Evolutionary conservation across 2,888 invertebrate genomes (phyloP), one percentile per base, ranked within the genome.

Genomic region (Beris morrisii): DNA sequence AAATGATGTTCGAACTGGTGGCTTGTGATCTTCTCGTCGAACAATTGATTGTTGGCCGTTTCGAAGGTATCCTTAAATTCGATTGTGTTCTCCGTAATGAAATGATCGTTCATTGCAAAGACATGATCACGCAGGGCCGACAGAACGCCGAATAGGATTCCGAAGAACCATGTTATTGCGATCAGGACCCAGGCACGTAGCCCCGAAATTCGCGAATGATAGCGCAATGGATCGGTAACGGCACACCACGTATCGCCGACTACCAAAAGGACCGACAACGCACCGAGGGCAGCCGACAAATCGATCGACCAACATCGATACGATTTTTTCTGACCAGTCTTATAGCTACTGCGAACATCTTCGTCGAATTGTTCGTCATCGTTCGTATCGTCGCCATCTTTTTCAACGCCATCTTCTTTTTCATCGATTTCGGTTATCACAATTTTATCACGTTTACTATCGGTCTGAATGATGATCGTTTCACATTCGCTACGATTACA

Each of bases 161-260:
- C 78, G 64, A 80, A 71, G 4, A 74, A 70, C 82, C 82, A 82
- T 46, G 79, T 79, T 28, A 78, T 72, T 2, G 77, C 78, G 6
- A 83, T 82, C 64, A 82, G 74, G 22, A 79, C 71, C 77, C 79
- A 81, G 0, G 82, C 79, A 53, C 79, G 79, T 1, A 79, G 73
- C 22, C 78, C 79, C 52, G 82, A 82, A 61, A 83, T 82, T 57
- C 80, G 78, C 71, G 83, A 82, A 72, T 84, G 84, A 75, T 86
- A 86, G 56, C 85, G 84, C 67, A 86, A 75, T 0, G 86, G 86
- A 71, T 84, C 84, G 15, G 85, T 84, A 12, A 86, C 84, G 4
- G 86, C 86, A 72, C 83, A 84, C 79, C 85, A 86, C 57, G 86
- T 82, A 74, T 86, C 86, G 15, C 85, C 79, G 4, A 81, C 81